phyloP scores from a whole-genome alignment of 2,113 vertebrate species.

The cat (Felis catus) region DNA sequence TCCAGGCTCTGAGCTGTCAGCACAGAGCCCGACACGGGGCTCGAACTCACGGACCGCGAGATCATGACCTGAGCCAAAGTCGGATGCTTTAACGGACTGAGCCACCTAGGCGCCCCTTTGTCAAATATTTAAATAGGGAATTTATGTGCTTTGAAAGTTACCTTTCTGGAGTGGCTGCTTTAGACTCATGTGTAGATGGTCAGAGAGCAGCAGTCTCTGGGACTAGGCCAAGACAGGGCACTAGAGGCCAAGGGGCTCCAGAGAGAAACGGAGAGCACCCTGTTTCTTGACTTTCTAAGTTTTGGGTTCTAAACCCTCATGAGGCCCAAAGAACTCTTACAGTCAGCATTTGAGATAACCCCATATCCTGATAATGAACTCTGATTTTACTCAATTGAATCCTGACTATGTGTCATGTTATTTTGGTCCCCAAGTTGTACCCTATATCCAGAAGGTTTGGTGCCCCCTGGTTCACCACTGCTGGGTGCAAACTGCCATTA shows the following conservation, averaged over 20 bases:
- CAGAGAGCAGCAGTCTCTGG: not conserved
- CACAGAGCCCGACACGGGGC: no score
- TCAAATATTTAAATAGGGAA: no score
- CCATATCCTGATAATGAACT: not conserved
- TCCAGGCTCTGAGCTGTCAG: no score
- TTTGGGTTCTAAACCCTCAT: not conserved
- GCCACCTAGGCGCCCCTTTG: no score
- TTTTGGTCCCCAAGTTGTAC: not conserved
- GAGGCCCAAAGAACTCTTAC: not conserved
- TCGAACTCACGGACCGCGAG: no score
- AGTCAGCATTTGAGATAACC: not conserved
- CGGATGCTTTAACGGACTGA: no score
- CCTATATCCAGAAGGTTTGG: not conserved
- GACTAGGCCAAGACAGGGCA: not conserved
- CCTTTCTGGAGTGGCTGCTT: not conserved
- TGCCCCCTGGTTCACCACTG: not conserved
- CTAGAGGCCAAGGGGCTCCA: not conserved
- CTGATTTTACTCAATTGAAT: not conserved
- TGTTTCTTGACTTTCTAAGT: not conserved
- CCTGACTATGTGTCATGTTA: not conserved
- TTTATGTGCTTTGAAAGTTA: not conserved
- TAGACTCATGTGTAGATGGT: not conserved
- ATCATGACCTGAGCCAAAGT: no score
- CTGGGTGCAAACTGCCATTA: not conserved
- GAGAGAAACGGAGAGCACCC: not conserved